phyloP scores from a whole-genome alignment of 2,113 vertebrate species.

The Taxidea taxus region DNA sequence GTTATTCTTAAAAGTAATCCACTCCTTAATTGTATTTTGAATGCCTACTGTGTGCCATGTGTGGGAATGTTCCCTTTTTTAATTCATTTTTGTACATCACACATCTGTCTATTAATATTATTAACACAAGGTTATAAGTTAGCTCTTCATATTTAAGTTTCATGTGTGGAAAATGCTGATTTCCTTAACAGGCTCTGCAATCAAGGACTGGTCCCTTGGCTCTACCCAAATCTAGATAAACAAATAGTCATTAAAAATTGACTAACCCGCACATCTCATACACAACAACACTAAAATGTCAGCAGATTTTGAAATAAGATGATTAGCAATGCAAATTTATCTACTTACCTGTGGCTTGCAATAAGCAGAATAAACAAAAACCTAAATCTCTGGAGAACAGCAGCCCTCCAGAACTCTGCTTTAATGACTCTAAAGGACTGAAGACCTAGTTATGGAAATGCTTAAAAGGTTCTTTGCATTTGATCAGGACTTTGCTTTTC shows the following conservation, averaged over 20 bases:
- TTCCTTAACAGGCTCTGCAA: constrained; percentile 47
- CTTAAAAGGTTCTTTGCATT: neutral
- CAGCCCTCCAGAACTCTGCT: neutral
- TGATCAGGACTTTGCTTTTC: neutral
- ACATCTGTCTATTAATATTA: neutral
- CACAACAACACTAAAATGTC: constrained; percentile 49
- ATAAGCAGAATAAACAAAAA: constrained; percentile 63
- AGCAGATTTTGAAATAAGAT: constrained; percentile 65
- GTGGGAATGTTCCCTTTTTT: neutral
- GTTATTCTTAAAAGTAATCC: neutral
- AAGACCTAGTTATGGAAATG: constrained; percentile 50
- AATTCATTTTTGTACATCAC: neutral
- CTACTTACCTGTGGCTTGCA: constrained; percentile 56
- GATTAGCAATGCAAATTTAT: constrained; percentile 72
- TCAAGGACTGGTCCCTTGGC: constrained; percentile 42
- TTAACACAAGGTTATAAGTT: neutral
- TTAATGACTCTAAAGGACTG: constrained; percentile 15
- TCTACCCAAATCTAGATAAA: constrained; percentile 61
- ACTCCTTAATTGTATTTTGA: neutral
- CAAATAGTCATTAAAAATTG: constrained; percentile 72
- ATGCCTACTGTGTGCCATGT: neutral
- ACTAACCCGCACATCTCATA: constrained; percentile 29
- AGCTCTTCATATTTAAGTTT: constrained; percentile 16
- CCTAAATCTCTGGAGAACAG: constrained; percentile 1
- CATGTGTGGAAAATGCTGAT: neutral